Base-by-base conservation (phyloP, 2,797 vertebrate species). In the Neoniphon sammara region DNA sequence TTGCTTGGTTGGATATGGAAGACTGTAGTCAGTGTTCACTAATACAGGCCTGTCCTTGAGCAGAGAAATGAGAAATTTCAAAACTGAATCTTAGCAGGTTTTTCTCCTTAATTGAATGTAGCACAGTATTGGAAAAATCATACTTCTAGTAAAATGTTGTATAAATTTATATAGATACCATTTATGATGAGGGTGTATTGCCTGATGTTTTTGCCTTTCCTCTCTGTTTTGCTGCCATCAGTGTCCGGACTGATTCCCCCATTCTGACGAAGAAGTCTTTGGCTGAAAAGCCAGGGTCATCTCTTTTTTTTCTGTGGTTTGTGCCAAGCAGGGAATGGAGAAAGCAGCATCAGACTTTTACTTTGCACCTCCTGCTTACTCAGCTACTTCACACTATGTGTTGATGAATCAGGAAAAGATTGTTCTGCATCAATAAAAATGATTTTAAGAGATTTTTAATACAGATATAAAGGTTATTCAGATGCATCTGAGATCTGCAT, bases 371-470 rank as follows among this genome's bases (percentile, higher is more conserved):
- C 39, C 42, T 85, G 84, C 84, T 80, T 74, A 53, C 57, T 88
- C 86, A 85, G 87, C 85, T 39, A 5, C 47, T 77, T 74, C 18
- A 12, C 36, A 36, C 61, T 25, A 27, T 71, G 7, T 80, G 54
- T 77, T 82, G 78, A 80, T 83, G 81, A 81, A 80, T 83, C 66
- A 42, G 74, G 64, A 34, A 15, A 67, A 49, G 59, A 60, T 46
- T 49, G 76, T 77, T 76, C 71, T 76, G 68, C 73, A 85, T 87
- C 59, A 68, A 85, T 86, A 87, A 85, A 82, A 75, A 80, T 53
- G 60, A 84, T 84, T 83, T 83, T 83, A 72, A 81, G 73, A 77
- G 75, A 34, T 34, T 84, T 83, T 83, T 83, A 72, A 81, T 80
- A 72, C 71, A 77, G 75, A 70, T 79, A 63, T 66, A 77, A 74